These are phyloP conservation scores for Corythaixoides concolor DNA, from an alignment of 2,113 vertebrate genomes.

Conservation along the genomic window DNA sequence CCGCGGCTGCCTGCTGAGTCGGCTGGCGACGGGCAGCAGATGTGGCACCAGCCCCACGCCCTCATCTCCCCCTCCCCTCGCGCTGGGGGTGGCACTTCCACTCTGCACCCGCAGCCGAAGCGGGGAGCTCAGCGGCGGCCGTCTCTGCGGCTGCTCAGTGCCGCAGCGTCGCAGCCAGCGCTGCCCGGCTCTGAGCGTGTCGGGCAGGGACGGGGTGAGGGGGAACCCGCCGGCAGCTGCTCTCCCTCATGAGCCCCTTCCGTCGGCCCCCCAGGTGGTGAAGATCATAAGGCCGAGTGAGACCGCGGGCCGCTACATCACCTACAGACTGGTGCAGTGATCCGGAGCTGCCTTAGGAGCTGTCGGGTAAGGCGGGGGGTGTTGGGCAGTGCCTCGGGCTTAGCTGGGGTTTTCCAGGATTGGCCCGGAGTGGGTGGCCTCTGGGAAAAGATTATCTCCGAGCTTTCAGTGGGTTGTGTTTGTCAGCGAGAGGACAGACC, in stretches of 20 bases:
- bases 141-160: rapidly evolving
- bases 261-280: conserved; percentile 79
- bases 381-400: neutral
- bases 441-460: rapidly evolving
- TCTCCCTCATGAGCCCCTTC: neutral
- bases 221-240: neutral
- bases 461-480: neutral
- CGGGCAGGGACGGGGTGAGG: neutral
- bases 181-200: too few species aligned
- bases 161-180: too few species aligned
- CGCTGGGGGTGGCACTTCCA: too few species aligned
- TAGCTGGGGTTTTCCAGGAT: rapidly evolving
- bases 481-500: neutral
- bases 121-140: rapidly evolving
- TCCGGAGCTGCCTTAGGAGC: rapidly evolving
- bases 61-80: too few species aligned
- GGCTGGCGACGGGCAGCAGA: neutral
- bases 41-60: neutral
- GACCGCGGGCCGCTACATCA: conserved; percentile 95
- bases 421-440: neutral
- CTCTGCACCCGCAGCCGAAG: neutral
- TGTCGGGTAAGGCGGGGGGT: neutral
- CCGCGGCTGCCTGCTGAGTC: too few species aligned
- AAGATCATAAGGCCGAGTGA: conserved; percentile 98
- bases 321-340: conserved; percentile 94